phyloP scores from a whole-genome alignment of 2,113 vertebrate genomes.

The Channa maculata region DNA sequence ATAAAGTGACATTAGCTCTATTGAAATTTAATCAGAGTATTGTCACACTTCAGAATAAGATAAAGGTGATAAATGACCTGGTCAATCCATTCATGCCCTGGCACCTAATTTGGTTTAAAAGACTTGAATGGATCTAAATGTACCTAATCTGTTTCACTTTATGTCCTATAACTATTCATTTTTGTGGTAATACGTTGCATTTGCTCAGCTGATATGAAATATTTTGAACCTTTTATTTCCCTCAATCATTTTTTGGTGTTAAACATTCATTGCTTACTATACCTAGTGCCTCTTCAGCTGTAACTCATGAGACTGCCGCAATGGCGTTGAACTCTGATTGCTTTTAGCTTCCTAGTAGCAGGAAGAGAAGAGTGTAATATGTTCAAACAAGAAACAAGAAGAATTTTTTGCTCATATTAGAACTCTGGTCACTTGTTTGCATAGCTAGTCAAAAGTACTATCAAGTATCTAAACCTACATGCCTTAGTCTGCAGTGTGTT shows the following conservation, averaged over 20 bases:
- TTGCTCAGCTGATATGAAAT: conserved; percentile 7
- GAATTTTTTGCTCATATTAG: no score
- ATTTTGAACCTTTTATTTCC: conserved; percentile 5
- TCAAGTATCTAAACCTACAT: not conserved
- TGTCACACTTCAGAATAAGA: not conserved
- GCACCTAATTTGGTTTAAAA: not conserved
- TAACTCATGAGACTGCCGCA: conserved; percentile 43
- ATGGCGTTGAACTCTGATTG: conserved; percentile 45
- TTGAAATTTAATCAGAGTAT: conserved; percentile 7
- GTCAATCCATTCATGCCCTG: not conserved
- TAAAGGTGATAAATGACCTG: not conserved
- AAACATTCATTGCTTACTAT: conserved; percentile 36
- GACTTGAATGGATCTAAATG: not conserved
- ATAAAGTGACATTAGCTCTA: not conserved
- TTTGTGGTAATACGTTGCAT: conserved; percentile 11
- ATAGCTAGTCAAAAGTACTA: not conserved
- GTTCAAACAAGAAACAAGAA: conserved; percentile 45
- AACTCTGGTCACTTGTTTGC: not conserved
- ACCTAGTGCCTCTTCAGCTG: conserved; percentile 37
- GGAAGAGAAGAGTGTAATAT: conserved; percentile 58
- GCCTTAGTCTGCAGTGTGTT: not conserved
- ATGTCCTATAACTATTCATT: not conserved
- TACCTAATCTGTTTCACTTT: not conserved
- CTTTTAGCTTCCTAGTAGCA: conserved; percentile 58
- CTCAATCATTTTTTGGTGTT: conserved; percentile 22